Conservation (phyloP, 2,888 invertebrate species). For the Rambutsinella grinnellia region DNA sequence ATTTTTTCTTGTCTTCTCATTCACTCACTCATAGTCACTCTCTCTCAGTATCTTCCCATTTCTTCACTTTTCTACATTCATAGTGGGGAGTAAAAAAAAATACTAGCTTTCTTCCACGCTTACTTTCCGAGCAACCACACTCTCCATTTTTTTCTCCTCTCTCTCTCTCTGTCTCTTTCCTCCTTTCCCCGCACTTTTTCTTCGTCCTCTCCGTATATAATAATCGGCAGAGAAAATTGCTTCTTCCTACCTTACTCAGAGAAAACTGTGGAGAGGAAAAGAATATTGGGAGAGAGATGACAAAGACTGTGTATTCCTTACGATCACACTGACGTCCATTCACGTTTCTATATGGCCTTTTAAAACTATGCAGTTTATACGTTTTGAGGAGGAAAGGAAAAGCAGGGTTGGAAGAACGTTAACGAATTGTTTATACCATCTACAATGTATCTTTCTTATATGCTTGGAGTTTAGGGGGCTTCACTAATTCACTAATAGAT, state of each 20-base stretch:
- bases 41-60: conserved; percentile 13
- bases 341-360: too few species aligned
- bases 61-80: not conserved
- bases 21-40: conserved; percentile 3
- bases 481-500: conserved; percentile 48
- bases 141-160: too few species aligned
- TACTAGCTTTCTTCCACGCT: too few species aligned
- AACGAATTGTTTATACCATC: too few species aligned
- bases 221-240: not conserved
- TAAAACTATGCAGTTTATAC: too few species aligned
- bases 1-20: conserved; percentile 2
- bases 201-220: conserved; percentile 11
- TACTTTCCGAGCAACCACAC: too few species aligned
- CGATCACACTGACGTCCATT: too few species aligned
- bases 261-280: conserved; percentile 19
- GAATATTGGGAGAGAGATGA: conserved; percentile 48
- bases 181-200: not conserved
- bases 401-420: conserved; percentile 16
- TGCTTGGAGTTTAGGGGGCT: conserved; percentile 29
- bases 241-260: conserved; percentile 4
- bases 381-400: conserved; percentile 3
- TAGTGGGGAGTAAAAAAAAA: conserved; percentile 10
- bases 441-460: too few species aligned
- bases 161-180: conserved; percentile 18
- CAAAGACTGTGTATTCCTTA: conserved; percentile 50